Evolutionary conservation across 35 echinoderm and acorn worm genomes (phyloP).

Genomic region (Stichopus chloronotus): DNA sequence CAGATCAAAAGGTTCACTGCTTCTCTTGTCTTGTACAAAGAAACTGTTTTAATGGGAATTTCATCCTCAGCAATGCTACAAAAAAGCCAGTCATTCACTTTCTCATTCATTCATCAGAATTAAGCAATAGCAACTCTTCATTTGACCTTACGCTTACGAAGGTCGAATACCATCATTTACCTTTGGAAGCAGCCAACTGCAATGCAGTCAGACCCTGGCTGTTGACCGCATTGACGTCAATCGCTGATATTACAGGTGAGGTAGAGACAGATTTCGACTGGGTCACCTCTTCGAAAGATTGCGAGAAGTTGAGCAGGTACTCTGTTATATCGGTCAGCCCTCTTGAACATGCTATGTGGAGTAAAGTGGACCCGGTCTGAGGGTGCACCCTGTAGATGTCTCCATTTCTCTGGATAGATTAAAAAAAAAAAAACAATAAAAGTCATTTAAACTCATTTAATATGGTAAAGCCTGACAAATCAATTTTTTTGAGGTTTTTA

Average conservation of each 20-base stretch:
- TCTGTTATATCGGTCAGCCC: slow-evolving; percentile 74
- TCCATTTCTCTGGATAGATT: slow-evolving; percentile 74
- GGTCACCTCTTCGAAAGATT: slow-evolving; percentile 22
- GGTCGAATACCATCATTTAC: neutral
- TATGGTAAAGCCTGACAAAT: too few species aligned
- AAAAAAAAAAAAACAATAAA: neutral
- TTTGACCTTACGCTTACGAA: too few species aligned
- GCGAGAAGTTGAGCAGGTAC: slow-evolving; percentile 78
- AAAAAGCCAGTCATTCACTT: too few species aligned
- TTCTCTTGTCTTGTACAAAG: too few species aligned
- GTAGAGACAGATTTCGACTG: slow-evolving; percentile 1
- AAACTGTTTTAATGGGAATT: too few species aligned
- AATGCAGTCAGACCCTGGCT: slow-evolving; percentile 77
- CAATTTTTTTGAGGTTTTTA: too few species aligned
- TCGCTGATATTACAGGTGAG: neutral
- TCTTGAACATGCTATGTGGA: slow-evolving; percentile 91
- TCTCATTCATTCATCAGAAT: too few species aligned
- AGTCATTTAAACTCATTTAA: too few species aligned
- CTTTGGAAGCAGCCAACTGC: slow-evolving; percentile 92
- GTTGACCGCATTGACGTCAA: slow-evolving; percentile 90
- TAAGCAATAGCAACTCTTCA: too few species aligned
- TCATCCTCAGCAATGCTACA: too few species aligned
- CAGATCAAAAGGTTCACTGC: too few species aligned
- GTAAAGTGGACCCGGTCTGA: slow-evolving; percentile 83
- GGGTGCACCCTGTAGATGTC: slow-evolving; percentile 84